Evolutionary conservation across 2,113 vertebrate species (phyloP), one percentile per base, ranked within the genome.

Genomic region (Platycercus adscitus): DNA sequence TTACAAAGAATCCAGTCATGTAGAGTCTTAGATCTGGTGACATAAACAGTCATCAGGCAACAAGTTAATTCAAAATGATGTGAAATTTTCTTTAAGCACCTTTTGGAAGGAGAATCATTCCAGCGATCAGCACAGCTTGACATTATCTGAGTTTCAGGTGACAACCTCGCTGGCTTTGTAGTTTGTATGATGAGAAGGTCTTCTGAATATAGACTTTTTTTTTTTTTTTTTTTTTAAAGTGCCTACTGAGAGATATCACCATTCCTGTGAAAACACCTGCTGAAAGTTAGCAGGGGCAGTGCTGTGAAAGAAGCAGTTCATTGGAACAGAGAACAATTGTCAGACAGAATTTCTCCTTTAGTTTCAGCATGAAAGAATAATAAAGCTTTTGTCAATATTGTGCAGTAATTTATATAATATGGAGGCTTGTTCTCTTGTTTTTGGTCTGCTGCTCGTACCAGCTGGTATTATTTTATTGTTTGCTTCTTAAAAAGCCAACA

Each of bases 271-370:
- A 96, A 97, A 47, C 94, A 96, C 73, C 91, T 96, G 94, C 88
- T 97, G 93, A 84, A 97, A 95, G 55, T 49, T 94, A 90, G 70
- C 94, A 95, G 87, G 80, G 94, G 44, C 69, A 72, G 86, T 61
- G 21, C 81, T 96, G 94, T 98, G 98, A 98, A 98, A 98, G 98
- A 93, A 97, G 65, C 56, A 85, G 98, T 98, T 98, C 98, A 97
- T 91, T 86, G 81, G 39, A 94, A 94, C 93, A 93, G 94, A 96
- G 90, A 84, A 91, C 96, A 95, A 95, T 96, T 97, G 96, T 97
- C 95, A 86, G 93, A 76, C 81, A 94, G 86, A 77, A 80, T 96
- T 96, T 97, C 78, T 94, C 55, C 85, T 92, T 76, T 50, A 49
- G 50, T 87, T 94, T 75, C 78, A 75, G 31, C 53, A 68, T 73